Evolutionary conservation across 1,140 invertebrate genomes (phyloP).

Genomic region (Bombus terrestris): DNA sequence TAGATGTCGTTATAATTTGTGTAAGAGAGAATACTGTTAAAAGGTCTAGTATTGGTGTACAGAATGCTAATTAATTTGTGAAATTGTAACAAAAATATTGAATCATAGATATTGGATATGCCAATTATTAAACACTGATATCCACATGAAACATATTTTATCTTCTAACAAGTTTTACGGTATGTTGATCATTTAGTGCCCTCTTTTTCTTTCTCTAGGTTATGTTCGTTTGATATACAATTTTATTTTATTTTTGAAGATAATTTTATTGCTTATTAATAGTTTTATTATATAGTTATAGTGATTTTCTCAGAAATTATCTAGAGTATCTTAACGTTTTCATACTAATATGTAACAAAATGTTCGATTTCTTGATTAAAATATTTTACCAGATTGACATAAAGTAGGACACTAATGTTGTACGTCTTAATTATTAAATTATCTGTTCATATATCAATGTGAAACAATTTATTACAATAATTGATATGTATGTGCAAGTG

Average conservation of each 20-base stretch:
- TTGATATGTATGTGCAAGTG: background rate
- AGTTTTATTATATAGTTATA: background rate
- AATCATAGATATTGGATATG: background rate
- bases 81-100: slow-evolving; percentile 8
- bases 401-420: slow-evolving; percentile 1
- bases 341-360: background rate
- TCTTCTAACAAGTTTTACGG: slow-evolving; percentile 17
- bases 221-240: slow-evolving; percentile 19
- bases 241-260: slow-evolving; percentile 1
- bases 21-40: background rate
- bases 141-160: background rate
- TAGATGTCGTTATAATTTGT: slow-evolving; percentile 45
- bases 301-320: background rate
- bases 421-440: background rate
- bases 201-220: slow-evolving; percentile 32
- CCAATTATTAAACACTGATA: background rate
- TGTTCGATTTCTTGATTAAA: background rate
- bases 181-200: slow-evolving; percentile 14
- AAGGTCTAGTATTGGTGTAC: background rate
- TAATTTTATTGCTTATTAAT: background rate
- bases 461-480: background rate
- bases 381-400: background rate
- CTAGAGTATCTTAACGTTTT: background rate
- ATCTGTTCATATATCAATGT: background rate
- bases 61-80: slow-evolving; percentile 18